Conservation (phyloP, 2,888 invertebrate genomes). For the Phragmatobia fuliginosa region DNA sequence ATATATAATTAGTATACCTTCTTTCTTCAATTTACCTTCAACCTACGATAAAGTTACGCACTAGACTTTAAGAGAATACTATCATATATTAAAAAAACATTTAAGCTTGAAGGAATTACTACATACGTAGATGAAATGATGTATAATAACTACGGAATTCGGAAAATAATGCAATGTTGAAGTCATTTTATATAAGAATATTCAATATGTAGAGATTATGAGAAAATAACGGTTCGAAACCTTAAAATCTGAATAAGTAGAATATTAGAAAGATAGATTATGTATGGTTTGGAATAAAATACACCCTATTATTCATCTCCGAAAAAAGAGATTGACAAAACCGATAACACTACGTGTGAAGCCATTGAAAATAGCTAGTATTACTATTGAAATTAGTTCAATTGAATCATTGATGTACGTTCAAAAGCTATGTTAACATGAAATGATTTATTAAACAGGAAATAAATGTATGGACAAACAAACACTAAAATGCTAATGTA, state of each 20-base stretch:
- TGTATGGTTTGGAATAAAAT: not conserved
- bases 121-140: no score
- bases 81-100: no score
- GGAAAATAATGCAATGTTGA: no score
- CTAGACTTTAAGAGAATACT: not conserved
- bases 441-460: constrained; percentile 35
- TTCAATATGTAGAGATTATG: no score
- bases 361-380: not conserved
- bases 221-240: no score
- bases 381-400: not conserved
- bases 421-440: constrained; percentile 14
- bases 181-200: no score
- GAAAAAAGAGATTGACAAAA: no score
- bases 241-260: no score
- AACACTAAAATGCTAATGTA: constrained; percentile 71
- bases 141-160: no score
- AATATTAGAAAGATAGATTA: not conserved
- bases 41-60: not conserved
- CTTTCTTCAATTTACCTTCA: not conserved
- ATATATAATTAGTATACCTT: not conserved
- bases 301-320: no score
- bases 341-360: not conserved
- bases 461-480: constrained; percentile 60
- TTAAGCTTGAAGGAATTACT: no score
- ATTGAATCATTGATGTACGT: not conserved